Base-by-base conservation (phyloP, 2,797 vertebrate species). In the Enteromius fasciolatus region DNA sequence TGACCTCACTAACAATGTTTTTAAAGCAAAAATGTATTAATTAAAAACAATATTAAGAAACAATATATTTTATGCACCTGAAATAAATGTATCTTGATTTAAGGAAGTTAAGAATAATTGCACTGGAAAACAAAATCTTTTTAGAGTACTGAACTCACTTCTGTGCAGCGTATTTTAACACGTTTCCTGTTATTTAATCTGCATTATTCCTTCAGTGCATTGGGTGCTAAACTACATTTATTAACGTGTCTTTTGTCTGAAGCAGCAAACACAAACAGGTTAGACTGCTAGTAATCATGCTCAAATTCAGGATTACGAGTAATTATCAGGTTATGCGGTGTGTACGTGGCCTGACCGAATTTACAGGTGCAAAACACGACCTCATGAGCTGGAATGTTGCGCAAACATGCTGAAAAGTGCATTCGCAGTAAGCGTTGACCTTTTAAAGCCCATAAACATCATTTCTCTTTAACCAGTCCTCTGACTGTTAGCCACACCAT, bases 391-490 rank as follows among this genome's bases (percentile, higher is more conserved):
- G 90, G 87, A 91, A 93, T 92, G 91, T 91, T 78, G 87, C 88
- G 83, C 86, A 86, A 90, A 88, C 44, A 11, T 76, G 81, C 86
- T 89, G 76, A 90, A 92, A 93, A 93, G 91, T 92, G 91, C 91
- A 88, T 90, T 90, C 73, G 86, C 44, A 81, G 89, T 87, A 88
- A 31, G 17, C 18, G 75, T n/a, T 6, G 18, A 67, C 44, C 61
- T 67, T 78, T 50, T 78, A 66, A 78, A 78, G 15, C 9, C 63
- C 20, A 54, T 54, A n/a, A 59, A 59, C 39, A 4, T 1, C 66
- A 59, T 15, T 46, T 18, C 73, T 75, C 73, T 75, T 75, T 10
- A 41, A 59, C 73, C 17, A 68, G 25, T 69, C 33, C 33, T 54
- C 76, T 52, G 63, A 23, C 20, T 5, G 1, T 41, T 8, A 46